A percentile compares a stretch with the other conserved stretches of the same genome.
Conservation (phyloP, 2,113 vertebrate species). For the Spheniscus mendiculus region DNA sequence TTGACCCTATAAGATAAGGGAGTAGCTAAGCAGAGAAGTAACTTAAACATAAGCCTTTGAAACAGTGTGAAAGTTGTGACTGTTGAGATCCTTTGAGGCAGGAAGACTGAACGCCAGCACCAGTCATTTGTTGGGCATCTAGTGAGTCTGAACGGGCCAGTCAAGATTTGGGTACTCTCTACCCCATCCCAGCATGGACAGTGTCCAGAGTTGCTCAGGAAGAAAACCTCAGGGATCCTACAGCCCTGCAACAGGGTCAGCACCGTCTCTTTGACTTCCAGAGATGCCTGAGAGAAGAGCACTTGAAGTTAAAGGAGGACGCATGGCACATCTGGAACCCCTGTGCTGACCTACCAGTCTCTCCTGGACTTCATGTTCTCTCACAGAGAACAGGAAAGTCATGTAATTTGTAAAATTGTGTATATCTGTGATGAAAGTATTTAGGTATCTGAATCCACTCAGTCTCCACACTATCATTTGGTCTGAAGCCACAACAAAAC, state of each 20-base stretch:
- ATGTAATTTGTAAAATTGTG: not conserved
- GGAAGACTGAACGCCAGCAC: not conserved
- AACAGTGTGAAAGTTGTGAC: not conserved
- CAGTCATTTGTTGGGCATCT: not conserved
- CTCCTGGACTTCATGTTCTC: not conserved
- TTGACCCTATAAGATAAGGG: not conserved
- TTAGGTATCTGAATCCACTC: not conserved
- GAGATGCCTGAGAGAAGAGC: not conserved
- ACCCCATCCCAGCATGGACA: not conserved
- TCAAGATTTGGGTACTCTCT: not conserved
- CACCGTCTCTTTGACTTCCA: not conserved
- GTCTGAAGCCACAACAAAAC: not conserved
- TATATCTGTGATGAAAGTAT: not conserved
- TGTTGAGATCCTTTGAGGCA: not conserved
- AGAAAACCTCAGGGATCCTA: not conserved
- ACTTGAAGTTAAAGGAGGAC: not conserved
- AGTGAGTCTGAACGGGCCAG: not conserved
- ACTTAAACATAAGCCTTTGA: not conserved
- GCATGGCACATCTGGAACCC: not conserved
- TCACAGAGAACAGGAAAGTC: not conserved
- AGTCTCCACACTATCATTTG: not conserved
- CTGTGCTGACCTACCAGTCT: not conserved
- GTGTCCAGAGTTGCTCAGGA: not conserved
- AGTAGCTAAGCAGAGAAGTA: not conserved
- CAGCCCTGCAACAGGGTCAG: not conserved